phyloP scores from a whole-genome alignment of 2,113 vertebrate genomes.

The Neotoma lepida region DNA sequence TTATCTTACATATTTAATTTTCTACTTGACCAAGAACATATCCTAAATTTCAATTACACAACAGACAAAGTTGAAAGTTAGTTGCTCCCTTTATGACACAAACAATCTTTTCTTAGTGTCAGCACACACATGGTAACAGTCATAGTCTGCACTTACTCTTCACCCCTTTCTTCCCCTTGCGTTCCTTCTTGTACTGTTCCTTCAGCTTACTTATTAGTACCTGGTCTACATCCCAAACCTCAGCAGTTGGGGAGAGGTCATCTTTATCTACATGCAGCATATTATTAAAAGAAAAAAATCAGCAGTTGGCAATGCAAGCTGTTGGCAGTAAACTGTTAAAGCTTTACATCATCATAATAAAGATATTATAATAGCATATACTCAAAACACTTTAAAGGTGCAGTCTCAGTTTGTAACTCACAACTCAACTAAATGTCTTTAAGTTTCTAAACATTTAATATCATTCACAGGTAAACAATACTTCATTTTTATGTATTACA shows the following conservation, averaged over 20 bases:
- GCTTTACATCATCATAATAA: constrained; percentile 82
- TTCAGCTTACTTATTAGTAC: constrained; percentile 92
- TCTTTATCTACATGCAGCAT: constrained; percentile 93
- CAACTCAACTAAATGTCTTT: constrained; percentile 71
- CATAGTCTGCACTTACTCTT: constrained; percentile 91
- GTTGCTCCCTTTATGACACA: constrained; percentile 84
- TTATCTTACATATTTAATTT: constrained; percentile 39
- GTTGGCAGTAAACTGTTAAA: constrained; percentile 84
- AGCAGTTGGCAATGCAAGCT: constrained; percentile 88
- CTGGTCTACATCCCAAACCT: constrained; percentile 93
- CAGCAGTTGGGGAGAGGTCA: constrained; percentile 91
- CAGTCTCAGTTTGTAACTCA: constrained; percentile 82
- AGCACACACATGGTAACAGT: constrained; percentile 83
- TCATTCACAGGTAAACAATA: constrained; percentile 72
- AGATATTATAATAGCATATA: constrained; percentile 79
- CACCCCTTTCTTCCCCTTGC: constrained; percentile 92
- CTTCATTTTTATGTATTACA: constrained; percentile 74
- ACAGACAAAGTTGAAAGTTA: constrained; percentile 87
- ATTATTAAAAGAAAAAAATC: constrained; percentile 91
- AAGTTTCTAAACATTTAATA: constrained; percentile 78
- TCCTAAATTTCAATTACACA: constrained; percentile 69
- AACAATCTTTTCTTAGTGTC: constrained; percentile 74
- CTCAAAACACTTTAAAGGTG: constrained; percentile 85
- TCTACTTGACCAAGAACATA: constrained; percentile 40
- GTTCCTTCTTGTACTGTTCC: constrained; percentile 93